Evolutionary conservation across 2,113 vertebrate species (phyloP).

Genomic region (Perca fluviatilis): DNA sequence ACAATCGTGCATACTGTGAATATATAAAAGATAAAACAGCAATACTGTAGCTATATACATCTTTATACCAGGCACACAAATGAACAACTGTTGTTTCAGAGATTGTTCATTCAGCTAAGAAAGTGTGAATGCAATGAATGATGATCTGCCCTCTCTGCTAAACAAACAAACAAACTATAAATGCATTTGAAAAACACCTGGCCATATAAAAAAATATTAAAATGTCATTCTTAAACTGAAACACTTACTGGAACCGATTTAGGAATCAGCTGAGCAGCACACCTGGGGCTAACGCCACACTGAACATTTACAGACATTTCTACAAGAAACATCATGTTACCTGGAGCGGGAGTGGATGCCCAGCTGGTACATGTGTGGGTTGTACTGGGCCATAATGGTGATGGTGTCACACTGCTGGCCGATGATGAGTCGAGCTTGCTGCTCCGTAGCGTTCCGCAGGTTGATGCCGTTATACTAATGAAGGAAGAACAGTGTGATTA

Average conservation of each 20-base stretch:
- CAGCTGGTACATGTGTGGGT: constrained; percentile 98
- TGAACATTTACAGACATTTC: not conserved
- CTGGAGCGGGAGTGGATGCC: constrained; percentile 97
- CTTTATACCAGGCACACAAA: not conserved
- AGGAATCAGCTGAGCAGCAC: not conserved
- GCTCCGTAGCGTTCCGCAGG: constrained; percentile 96
- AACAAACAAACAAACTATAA: not conserved
- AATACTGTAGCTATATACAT: constrained; percentile 22
- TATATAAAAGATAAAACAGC: constrained; percentile 30
- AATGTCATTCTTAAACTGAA: constrained; percentile 3
- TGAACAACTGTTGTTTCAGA: constrained; percentile 21
- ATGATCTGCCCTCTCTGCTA: constrained; percentile 1
- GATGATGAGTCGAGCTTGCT: constrained; percentile 97
- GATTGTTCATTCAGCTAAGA: constrained; percentile 26
- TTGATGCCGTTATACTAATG: constrained; percentile 97
- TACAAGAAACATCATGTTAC: constrained; percentile 74
- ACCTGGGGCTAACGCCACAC: not conserved
- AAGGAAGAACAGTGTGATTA: constrained; percentile 15
- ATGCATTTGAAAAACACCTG: constrained; percentile 20
- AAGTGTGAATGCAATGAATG: constrained; percentile 18
- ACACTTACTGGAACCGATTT: not conserved
- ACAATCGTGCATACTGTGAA: not conserved
- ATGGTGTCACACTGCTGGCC: constrained; percentile 98
- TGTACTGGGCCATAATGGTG: constrained; percentile 98
- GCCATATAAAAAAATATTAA: not conserved